phyloP scores from a whole-genome alignment of 92 coral and sea anemone genomes.

The Phenganax marumi region DNA sequence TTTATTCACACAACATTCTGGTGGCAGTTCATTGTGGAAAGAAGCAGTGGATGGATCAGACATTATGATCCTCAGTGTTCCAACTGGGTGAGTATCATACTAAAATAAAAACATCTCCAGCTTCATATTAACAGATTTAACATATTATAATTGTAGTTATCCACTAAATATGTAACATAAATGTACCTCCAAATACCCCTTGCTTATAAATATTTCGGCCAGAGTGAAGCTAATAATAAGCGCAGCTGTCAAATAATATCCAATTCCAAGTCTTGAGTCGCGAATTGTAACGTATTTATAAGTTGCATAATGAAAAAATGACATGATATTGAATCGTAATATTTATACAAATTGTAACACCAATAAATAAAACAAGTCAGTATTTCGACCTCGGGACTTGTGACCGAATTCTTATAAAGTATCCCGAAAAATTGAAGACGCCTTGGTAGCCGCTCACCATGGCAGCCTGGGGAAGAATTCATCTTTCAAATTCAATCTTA shows the following conservation, averaged over 20 bases:
- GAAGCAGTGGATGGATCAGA: constrained; percentile 64
- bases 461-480: too few species aligned
- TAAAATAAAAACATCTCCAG: constrained; percentile 22
- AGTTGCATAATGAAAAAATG: constrained; percentile 81
- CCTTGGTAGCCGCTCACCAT: too few species aligned
- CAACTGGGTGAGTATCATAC: constrained; percentile 82
- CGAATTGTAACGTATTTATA: constrained; percentile 78
- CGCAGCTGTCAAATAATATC: constrained; percentile 71
- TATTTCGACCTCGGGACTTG: not conserved
- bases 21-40: constrained; percentile 27
- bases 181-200: constrained; percentile 86
- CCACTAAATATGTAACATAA: not conserved
- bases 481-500: too few species aligned
- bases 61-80: constrained; percentile 70
- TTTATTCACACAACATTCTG: constrained; percentile 55
- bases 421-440: too few species aligned
- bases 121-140: not conserved
- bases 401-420: too few species aligned
- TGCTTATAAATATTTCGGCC: constrained; percentile 76
- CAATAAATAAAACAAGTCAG: not conserved
- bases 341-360: not conserved
- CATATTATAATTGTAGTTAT: not conserved
- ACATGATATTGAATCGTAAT: constrained; percentile 44
- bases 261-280: constrained; percentile 80
- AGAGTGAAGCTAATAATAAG: constrained; percentile 68